These are phyloP conservation scores for Cerceris ruficornis DNA, from an alignment of 2,888 invertebrate species.

Conservation along the genomic window DNA sequence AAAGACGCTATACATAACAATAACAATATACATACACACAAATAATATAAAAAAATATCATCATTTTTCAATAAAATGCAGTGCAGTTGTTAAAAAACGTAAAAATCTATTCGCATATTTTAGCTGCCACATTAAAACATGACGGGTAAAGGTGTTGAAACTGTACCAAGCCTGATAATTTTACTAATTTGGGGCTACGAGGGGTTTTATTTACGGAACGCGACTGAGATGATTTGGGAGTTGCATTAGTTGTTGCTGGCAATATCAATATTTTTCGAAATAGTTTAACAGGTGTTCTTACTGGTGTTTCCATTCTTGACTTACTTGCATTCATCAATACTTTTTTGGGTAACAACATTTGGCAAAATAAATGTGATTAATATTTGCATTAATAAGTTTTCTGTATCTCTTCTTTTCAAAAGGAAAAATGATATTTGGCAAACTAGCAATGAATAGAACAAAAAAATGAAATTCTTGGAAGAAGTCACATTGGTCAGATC, in stretches of 20 bases:
- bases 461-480: too few relatives aligned
- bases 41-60: not conserved
- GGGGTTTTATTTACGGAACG: conserved; percentile 38
- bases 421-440: too few relatives aligned
- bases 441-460: too few relatives aligned
- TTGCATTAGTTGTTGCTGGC: conserved; percentile 50
- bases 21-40: conserved; percentile 17
- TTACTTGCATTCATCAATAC: conserved; percentile 57
- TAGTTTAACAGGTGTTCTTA: conserved; percentile 67
- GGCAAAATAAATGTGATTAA: too few relatives aligned
- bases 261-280: conserved; percentile 67
- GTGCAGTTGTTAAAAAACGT: too few relatives aligned
- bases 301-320: conserved; percentile 47
- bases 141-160: conserved; percentile 48
- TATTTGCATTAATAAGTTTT: too few relatives aligned
- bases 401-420: too few relatives aligned
- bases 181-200: conserved; percentile 47
- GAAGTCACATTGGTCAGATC: too few relatives aligned
- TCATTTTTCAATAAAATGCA: too few relatives aligned
- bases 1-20: conserved; percentile 15
- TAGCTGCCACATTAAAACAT: conserved; percentile 47
- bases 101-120: not conserved
- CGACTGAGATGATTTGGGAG: conserved; percentile 31
- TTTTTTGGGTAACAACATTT: conserved; percentile 49
- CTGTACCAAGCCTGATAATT: conserved; percentile 49